Percentiles rank a stretch among this genome's conserved stretches.
phyloP scores from a whole-genome alignment of 1,140 invertebrate species.

The Hirudo medicinalis region DNA sequence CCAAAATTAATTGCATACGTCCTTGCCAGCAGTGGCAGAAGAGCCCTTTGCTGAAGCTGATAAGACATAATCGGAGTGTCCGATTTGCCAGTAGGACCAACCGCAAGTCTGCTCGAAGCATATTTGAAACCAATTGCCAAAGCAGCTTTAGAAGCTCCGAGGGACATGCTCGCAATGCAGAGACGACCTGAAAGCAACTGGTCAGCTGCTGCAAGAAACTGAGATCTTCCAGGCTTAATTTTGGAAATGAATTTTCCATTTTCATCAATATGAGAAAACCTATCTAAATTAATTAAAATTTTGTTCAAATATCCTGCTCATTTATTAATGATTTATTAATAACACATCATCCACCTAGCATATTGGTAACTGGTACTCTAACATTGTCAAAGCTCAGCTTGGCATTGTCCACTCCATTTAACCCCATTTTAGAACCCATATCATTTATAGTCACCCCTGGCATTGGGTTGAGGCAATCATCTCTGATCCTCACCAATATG shows the following conservation, averaged over 20 bases:
- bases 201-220: conserved; percentile 39
- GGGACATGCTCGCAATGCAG: conserved; percentile 36
- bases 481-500: conserved; percentile 35
- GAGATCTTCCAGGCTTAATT: conserved; percentile 30
- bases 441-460: conserved; percentile 35
- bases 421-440: conserved; percentile 39
- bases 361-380: conserved; percentile 33
- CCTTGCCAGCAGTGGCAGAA: conserved; percentile 34
- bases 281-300: conserved; percentile 23
- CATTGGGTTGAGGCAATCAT: conserved; percentile 30
- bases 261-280: conserved; percentile 29
- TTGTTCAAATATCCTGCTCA: too few species aligned
- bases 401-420: conserved; percentile 40
- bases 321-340: too few species aligned
- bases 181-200: conserved; percentile 37
- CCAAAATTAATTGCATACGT: conserved; percentile 38
- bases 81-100: conserved; percentile 35
- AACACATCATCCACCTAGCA: conserved; percentile 23
- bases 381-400: conserved; percentile 36
- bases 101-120: conserved; percentile 35
- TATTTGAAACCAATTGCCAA: conserved; percentile 34
- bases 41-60: conserved; percentile 36
- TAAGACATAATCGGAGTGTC: conserved; percentile 36
- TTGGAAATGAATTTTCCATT: conserved; percentile 29
- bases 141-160: conserved; percentile 30